Evolutionary conservation across 35 echinoderm and acorn worm genomes (phyloP).

Genomic region (Ophioderma brevispina): DNA sequence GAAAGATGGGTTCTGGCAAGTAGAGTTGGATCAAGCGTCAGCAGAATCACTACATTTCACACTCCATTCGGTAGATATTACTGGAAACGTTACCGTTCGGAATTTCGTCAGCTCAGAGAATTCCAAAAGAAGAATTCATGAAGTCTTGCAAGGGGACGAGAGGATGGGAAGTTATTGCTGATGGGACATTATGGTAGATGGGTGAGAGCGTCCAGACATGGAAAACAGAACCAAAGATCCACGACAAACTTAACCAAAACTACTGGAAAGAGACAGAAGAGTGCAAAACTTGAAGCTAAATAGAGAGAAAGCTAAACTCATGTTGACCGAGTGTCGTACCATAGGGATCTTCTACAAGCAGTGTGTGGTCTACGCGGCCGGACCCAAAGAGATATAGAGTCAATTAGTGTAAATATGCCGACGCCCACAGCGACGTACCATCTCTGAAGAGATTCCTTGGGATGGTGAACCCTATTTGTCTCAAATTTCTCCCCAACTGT

Average conservation of each 20-base stretch:
- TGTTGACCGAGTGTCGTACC: not conserved
- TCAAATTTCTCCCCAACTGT: not conserved
- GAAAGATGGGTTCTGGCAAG: not conserved
- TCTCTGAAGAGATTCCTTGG: not conserved
- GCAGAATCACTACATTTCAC: not conserved
- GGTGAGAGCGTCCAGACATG: not conserved
- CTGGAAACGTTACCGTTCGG: not conserved
- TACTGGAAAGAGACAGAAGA: not conserved
- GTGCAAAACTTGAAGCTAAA: not conserved
- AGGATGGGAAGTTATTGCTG: not conserved
- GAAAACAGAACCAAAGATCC: not conserved
- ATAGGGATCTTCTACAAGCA: not conserved
- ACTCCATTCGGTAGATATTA: not conserved
- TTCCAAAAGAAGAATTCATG: not conserved
- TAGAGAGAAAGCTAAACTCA: not conserved
- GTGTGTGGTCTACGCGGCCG: not conserved
- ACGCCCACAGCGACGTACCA: not conserved
- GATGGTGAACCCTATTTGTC: not conserved
- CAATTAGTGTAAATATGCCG: not conserved
- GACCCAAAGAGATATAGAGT: slow-evolving; percentile 1
- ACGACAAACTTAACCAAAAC: not conserved
- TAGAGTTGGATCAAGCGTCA: not conserved
- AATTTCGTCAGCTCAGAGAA: not conserved
- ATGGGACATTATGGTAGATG: not conserved
- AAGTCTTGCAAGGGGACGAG: not conserved